A percentile compares a stretch with the other conserved stretches of the same genome.
Evolutionary conservation across 2,888 invertebrate species (phyloP).

Genomic region (Aleiodes testaceus): DNA sequence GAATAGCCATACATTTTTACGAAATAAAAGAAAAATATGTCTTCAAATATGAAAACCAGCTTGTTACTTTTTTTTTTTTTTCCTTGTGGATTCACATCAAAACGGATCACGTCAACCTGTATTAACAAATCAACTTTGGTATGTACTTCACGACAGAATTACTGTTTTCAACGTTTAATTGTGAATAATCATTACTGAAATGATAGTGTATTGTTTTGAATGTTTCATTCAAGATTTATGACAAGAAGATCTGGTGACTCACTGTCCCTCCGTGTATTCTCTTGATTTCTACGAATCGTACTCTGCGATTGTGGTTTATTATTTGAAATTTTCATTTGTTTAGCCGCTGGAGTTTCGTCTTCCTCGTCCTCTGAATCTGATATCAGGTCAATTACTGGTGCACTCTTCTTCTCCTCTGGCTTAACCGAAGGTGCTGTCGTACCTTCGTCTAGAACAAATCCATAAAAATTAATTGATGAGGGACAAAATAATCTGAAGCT

Average conservation of each 20-base stretch:
- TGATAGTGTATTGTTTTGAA: not conserved
- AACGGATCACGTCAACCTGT: not conserved
- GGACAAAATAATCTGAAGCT: not conserved
- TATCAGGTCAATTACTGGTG: conserved; percentile 69
- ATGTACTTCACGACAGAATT: conserved; percentile 20
- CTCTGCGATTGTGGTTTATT: conserved; percentile 66
- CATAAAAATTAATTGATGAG: not conserved
- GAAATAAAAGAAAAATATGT: not conserved
- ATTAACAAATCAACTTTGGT: conserved; percentile 24
- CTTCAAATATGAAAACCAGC: not conserved
- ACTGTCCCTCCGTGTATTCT: conserved; percentile 51
- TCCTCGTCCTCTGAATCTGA: conserved; percentile 70
- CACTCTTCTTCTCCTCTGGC: conserved; percentile 67
- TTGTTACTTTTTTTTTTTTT: not conserved
- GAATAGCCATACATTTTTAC: conserved; percentile 34
- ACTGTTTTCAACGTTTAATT: not conserved
- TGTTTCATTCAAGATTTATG: conserved; percentile 67
- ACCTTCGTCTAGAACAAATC: conserved; percentile 10
- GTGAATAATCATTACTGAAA: not conserved
- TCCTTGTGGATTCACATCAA: not conserved
- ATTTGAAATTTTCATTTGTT: conserved; percentile 52
- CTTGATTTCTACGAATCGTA: conserved; percentile 66
- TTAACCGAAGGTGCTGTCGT: conserved; percentile 8
- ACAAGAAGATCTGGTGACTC: conserved; percentile 71
- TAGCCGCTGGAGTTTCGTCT: conserved; percentile 57